phyloP scores from a whole-genome alignment of 1,140 invertebrate species.

The Rhagoletis pomonella region DNA sequence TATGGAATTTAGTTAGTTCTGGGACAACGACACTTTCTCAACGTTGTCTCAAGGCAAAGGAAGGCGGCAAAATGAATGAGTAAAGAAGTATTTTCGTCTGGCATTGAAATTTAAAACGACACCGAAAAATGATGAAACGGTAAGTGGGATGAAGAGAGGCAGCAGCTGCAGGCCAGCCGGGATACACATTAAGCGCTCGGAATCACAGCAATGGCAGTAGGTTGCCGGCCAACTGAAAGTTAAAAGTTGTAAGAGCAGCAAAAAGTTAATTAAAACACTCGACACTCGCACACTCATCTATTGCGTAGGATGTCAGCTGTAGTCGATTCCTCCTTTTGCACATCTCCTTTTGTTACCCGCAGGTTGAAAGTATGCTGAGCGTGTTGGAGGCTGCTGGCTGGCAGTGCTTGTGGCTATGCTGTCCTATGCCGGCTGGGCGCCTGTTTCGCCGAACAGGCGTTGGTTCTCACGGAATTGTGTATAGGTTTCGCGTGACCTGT shows the following conservation, averaged over 20 bases:
- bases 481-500: constrained; percentile 5
- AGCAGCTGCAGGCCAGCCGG: not conserved
- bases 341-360: not conserved
- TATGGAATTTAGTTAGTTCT: constrained; percentile 31
- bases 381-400: not conserved
- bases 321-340: not conserved
- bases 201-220: constrained; percentile 28
- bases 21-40: constrained; percentile 45
- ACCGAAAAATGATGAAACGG: not conserved
- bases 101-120: constrained; percentile 47
- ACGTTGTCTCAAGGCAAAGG: constrained; percentile 10
- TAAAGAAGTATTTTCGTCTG: constrained; percentile 5
- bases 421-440: constrained; percentile 33
- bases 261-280: constrained; percentile 49
- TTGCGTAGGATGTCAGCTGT: not conserved
- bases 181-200: constrained; percentile 5
- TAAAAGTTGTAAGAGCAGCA: constrained; percentile 41
- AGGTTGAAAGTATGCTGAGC: not conserved
- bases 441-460: constrained; percentile 7
- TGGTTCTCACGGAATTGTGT: constrained; percentile 45
- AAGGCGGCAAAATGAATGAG: constrained; percentile 43
- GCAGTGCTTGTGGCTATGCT: not conserved
- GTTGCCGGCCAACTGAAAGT: constrained; percentile 3
- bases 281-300: not conserved
- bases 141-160: not conserved